Base-by-base conservation (phyloP, 2,888 invertebrate genomes). In the Lysandra coridon region DNA sequence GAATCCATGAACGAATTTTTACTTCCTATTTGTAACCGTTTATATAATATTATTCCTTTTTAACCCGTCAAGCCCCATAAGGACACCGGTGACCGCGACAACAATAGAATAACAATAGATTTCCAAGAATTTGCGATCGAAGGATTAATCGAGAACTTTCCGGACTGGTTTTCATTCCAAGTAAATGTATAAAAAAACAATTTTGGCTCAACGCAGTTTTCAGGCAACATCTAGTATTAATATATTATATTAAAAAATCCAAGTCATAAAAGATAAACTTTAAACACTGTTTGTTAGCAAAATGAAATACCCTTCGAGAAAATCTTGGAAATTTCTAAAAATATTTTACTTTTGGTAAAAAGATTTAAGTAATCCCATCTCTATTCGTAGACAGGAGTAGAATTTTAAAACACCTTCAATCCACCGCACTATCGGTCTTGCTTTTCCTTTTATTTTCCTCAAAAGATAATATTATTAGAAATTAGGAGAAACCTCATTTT, bases 341-440 rank as follows among this genome's bases (percentile, higher is more conserved):
- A 75, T 75, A 75, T 75, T 49, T 74, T 44, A 74, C 49, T 74
- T 74, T 74, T 74, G 74, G 40, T 74, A 74, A 23, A 69, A 74
- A 49, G 74, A 74, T 74, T 75, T 75, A 75, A 75, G 75, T 75
- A 75, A 75, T 75, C 49, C 75, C 12, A 49, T 49, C 75, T 75
- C 49, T 75, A 49, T 75, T 75, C 37, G n/a, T 40, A 74, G 74
- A 75, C 49, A 75, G 75, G 44, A 74, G 44, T n/a, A 75, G 75
- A 75, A 75, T 75, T 75, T 75, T 75, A 44, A 75, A 75, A 75
- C 75, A 75, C 75, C 44, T 75, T 75, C 75, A 75, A 49, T 23
- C 75, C 75, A 30, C 69, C 69, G 33, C 37, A 23, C 23, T 30
- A 49, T 75, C 75, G 49, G 44, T 75, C 23, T 75, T 75, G 44